Evolutionary conservation across 2,113 vertebrate species (phyloP), one percentile per base, ranked within the genome.

Genomic region (Alethe diademata): DNA sequence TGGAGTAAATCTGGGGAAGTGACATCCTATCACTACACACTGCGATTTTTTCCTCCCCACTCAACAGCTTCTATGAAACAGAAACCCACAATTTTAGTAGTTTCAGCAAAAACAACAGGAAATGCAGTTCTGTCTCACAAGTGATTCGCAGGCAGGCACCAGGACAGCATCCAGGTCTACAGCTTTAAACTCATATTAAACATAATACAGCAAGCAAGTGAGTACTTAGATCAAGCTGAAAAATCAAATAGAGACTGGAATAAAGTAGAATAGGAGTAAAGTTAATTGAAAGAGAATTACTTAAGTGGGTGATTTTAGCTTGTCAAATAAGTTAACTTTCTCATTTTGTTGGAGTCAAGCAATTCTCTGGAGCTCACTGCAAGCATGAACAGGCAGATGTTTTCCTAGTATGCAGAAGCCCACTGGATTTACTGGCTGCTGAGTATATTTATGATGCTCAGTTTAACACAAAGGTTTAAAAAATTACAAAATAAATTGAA

Each of bases 341-440:
- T 89, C 51, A 26, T 90, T 93, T 87, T 54, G 51, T 40, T 48
- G 19, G 36, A 91, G 67, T n/a, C 62, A 83, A 69, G 51, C 43
- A 61, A 91, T 57, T 73, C 72, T 84, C 79, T 78, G 66, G 83
- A 91, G 86, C 64, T 60, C 1, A 1, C 19, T 73, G 38, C 9
- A 47, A 90, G 82, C 67, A 47, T 0, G 0, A 69, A 76, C 14
- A 56, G 45, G 75, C 87, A 95, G 92, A 92, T 83, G 81, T 76
- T 95, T 88, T 86, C 53, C 54, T 48, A 67, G n/a, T 16, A 25
- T 38, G 48, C 1, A 6, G 81, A 91, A 62, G 65, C 80, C 66
- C 80, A 74, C 2, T 43, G 80, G 81, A 82, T 92, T 95, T 89
- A 95, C 56, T 92, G 78, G 31, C 86, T 93, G 80, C 80, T 89